These are phyloP conservation scores for Scaptomyza tumidula DNA, from an alignment of 2,888 invertebrate genomes.

Conservation along the genomic window DNA sequence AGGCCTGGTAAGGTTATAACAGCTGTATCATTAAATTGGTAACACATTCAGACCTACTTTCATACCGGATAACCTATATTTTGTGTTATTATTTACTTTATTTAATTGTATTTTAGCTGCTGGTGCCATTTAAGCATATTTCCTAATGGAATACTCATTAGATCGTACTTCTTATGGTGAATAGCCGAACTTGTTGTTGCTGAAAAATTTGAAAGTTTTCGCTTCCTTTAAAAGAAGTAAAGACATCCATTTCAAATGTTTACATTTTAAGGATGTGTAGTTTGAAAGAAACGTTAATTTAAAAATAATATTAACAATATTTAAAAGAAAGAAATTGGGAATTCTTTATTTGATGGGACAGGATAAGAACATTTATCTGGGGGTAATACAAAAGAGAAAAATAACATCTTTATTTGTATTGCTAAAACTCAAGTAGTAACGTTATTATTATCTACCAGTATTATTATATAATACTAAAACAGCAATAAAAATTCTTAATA, in stretches of 20 bases:
- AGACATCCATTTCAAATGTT: too few relatives aligned
- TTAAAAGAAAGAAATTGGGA: too few relatives aligned
- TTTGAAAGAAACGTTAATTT: too few relatives aligned
- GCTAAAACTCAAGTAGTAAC: too few relatives aligned
- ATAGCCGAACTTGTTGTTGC: constrained; percentile 9
- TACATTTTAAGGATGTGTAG: too few relatives aligned
- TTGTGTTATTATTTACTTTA: constrained; percentile 34
- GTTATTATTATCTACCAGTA: too few relatives aligned
- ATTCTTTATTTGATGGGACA: too few relatives aligned
- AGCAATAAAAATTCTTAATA: background rate
- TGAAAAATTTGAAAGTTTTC: too few relatives aligned
- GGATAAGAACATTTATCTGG: too few relatives aligned
- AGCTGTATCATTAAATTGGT: constrained; percentile 43
- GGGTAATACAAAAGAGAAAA: background rate
- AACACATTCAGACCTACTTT: constrained; percentile 45
- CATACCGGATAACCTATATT: constrained; percentile 48
- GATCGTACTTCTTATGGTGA: constrained; percentile 1
- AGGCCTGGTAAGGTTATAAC: constrained; percentile 28
- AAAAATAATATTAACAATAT: too few relatives aligned
- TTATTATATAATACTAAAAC: background rate
- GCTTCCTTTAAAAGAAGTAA: too few relatives aligned
- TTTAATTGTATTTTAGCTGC: constrained; percentile 41
- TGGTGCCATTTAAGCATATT: constrained; percentile 3
- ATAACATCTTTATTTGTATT: too few relatives aligned
- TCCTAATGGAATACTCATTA: constrained; percentile 3